Evolutionary conservation across 2,797 vertebrate genomes (phyloP).

Genomic region (Chelonia mydas): DNA sequence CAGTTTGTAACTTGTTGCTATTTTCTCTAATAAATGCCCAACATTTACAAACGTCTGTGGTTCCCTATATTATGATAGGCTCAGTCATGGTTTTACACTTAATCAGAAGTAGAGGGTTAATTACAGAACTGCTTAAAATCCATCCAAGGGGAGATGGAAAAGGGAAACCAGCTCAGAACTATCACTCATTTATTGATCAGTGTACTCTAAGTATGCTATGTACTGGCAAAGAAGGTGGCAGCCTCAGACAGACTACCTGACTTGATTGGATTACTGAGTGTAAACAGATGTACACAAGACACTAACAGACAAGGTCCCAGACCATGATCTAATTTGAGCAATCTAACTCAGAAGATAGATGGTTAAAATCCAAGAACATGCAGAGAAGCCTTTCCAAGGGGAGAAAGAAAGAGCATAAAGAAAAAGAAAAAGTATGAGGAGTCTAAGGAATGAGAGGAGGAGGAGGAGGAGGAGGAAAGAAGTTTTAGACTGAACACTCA

Average conservation of each 20-base stretch:
- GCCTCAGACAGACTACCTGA: neutral
- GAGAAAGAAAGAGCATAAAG: neutral
- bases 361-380: neutral
- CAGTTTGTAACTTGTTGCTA: neutral
- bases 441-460: neutral
- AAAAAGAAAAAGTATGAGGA: neutral
- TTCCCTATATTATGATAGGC: neutral
- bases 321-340: neutral
- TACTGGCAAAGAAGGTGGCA: neutral
- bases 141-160: neutral
- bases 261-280: neutral
- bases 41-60: neutral
- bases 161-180: neutral
- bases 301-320: neutral
- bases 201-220: neutral
- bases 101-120: neutral
- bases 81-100: neutral
- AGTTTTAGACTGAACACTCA: neutral
- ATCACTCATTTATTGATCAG: neutral
- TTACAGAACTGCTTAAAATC: neutral
- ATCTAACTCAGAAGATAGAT: neutral
- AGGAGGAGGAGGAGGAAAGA: neutral
- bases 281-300: neutral
- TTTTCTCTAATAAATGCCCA: neutral
- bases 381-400: neutral